Conservation (phyloP, 2,888 invertebrate species). For the Protula sp. region DNA sequence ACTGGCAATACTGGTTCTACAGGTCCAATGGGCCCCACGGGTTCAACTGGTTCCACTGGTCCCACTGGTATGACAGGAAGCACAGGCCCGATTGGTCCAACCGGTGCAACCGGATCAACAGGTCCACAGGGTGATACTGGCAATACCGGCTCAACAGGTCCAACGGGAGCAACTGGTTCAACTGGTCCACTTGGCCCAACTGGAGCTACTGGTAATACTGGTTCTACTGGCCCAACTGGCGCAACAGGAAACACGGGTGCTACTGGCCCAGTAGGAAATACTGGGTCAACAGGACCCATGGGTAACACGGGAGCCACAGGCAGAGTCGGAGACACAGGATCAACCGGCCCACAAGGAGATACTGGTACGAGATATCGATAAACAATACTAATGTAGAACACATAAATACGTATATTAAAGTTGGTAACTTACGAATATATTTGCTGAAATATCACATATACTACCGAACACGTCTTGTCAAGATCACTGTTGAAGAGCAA, state of each 20-base stretch:
- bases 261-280: conserved; percentile 4
- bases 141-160: background rate
- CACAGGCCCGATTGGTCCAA: background rate
- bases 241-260: conserved; percentile 2
- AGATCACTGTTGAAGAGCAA: no score
- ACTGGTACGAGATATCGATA: background rate
- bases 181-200: conserved; percentile 6
- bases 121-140: conserved; percentile 1
- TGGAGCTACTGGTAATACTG: conserved; percentile 7
- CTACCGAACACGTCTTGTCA: no score
- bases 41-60: conserved; percentile 1
- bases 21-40: conserved; percentile 1
- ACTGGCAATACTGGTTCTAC: conserved; percentile 4
- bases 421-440: no score
- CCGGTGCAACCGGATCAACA: background rate
- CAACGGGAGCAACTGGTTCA: conserved; percentile 1
- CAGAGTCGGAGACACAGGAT: background rate
- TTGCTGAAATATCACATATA: no score
- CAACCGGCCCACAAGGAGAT: background rate
- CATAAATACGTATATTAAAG: no score
- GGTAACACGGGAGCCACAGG: background rate
- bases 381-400: no score
- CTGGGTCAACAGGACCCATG: background rate
- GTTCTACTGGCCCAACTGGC: conserved; percentile 6
- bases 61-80: background rate